Percentiles rank a stretch among this genome's conserved stretches.
Conservation (phyloP, 2,888 invertebrate species). For the Nemurella pictetii region DNA sequence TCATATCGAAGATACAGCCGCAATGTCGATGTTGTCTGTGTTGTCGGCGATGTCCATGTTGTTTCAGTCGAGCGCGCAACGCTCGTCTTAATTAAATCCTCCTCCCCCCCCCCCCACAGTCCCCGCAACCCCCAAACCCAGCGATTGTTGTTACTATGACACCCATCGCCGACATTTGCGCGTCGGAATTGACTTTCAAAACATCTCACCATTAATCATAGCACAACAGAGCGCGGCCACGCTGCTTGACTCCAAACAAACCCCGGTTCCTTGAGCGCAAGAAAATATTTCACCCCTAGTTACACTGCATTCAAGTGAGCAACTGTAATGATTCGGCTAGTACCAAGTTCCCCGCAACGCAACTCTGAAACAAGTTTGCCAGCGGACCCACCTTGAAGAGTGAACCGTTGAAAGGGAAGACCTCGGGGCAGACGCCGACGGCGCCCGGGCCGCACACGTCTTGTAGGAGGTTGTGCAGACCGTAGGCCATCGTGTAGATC, state of each 20-base stretch:
- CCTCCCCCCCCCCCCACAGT: too few species aligned
- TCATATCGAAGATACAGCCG: too few species aligned
- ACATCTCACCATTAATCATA: neutral
- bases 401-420: slow-evolving; percentile 73
- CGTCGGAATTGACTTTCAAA: neutral
- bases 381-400: slow-evolving; percentile 59
- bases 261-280: neutral
- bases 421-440: slow-evolving; percentile 62
- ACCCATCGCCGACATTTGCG: too few species aligned
- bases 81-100: neutral
- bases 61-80: neutral
- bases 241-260: neutral
- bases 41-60: neutral
- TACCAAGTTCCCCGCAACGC: too few species aligned
- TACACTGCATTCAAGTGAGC: too few species aligned
- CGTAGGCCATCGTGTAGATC: slow-evolving; percentile 73
- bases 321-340: too few species aligned
- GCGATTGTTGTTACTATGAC: neutral
- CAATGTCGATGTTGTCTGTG: too few species aligned
- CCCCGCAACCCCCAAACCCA: too few species aligned
- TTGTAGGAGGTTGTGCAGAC: slow-evolving; percentile 69
- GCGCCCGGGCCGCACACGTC: slow-evolving; percentile 62
- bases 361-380: too few species aligned
- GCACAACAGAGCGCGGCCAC: neutral
- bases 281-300: neutral